These are phyloP conservation scores for Volucella inflata DNA, from an alignment of 2,888 invertebrate species.

Conservation along the genomic window DNA sequence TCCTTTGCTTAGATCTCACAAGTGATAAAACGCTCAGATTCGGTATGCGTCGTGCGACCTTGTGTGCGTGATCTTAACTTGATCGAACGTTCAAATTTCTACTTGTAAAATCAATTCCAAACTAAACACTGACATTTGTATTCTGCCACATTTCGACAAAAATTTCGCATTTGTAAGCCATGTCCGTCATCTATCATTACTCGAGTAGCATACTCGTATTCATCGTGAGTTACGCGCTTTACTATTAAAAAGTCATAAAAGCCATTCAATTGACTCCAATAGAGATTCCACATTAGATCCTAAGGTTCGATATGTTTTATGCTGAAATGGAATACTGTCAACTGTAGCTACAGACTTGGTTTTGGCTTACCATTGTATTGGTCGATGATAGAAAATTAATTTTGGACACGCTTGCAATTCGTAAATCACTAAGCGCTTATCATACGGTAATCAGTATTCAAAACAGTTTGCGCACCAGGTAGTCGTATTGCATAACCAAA, in stretches of 20 bases:
- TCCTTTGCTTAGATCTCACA: too few species aligned
- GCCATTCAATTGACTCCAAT: conserved; percentile 6
- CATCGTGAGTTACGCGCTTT: conserved; percentile 1
- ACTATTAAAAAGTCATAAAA: conserved; percentile 44
- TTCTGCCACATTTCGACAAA: background rate
- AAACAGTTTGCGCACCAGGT: conserved; percentile 16
- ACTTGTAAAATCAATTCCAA: too few species aligned
- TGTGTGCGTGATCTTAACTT: too few species aligned
- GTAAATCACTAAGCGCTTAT: conserved; percentile 35
- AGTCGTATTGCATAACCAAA: conserved; percentile 59
- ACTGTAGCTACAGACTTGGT: background rate
- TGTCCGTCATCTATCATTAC: background rate
- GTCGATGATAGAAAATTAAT: conserved; percentile 41
- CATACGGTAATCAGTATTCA: conserved; percentile 55
- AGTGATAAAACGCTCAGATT: too few species aligned
- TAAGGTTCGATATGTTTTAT: conserved; percentile 19
- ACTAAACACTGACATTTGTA: background rate
- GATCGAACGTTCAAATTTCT: too few species aligned
- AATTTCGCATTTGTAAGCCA: conserved; percentile 18
- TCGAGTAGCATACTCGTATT: too few species aligned
- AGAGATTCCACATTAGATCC: conserved; percentile 21
- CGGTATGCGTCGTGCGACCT: too few species aligned
- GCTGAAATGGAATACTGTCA: conserved; percentile 32
- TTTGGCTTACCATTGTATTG: background rate
- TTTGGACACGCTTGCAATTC: conserved; percentile 46